Conservation (phyloP, 2,888 invertebrate species). For the Panopea generosa region DNA sequence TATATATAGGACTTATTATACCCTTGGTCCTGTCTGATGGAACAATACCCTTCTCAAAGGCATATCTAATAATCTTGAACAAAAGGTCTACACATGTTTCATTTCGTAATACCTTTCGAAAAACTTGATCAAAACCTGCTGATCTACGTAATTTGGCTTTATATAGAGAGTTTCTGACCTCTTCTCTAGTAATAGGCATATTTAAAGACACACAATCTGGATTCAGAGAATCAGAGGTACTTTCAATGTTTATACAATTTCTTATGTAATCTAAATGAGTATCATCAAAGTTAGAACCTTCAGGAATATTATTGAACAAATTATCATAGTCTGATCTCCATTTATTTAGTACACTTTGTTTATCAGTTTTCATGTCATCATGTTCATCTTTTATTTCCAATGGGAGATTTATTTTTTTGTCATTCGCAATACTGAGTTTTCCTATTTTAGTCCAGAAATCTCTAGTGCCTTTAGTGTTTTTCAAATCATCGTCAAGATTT, state of each 20-base stretch:
- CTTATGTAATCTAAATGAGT: background rate
- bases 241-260: background rate
- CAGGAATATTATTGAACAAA: background rate
- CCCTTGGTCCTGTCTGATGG: slow-evolving; percentile 18
- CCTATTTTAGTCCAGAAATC: slow-evolving; percentile 13
- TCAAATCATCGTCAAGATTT: background rate
- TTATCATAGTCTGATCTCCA: slow-evolving; percentile 15
- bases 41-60: slow-evolving; percentile 12
- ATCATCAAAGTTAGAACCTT: background rate
- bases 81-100: no score
- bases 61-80: slow-evolving; percentile 10
- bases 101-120: slow-evolving; percentile 20
- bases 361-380: slow-evolving; percentile 1
- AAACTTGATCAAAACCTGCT: slow-evolving; percentile 11
- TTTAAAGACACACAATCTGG: background rate
- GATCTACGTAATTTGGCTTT: slow-evolving; percentile 10
- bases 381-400: background rate
- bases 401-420: slow-evolving; percentile 4
- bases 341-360: slow-evolving; percentile 4
- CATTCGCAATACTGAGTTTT: background rate
- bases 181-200: slow-evolving; percentile 14
- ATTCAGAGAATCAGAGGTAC: background rate
- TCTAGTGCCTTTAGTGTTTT: slow-evolving; percentile 1
- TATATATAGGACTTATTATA: slow-evolving; percentile 14
- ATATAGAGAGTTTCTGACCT: background rate